Base-by-base conservation (phyloP, 2,888 invertebrate species). In the Dasysyrphus tricinctus region DNA sequence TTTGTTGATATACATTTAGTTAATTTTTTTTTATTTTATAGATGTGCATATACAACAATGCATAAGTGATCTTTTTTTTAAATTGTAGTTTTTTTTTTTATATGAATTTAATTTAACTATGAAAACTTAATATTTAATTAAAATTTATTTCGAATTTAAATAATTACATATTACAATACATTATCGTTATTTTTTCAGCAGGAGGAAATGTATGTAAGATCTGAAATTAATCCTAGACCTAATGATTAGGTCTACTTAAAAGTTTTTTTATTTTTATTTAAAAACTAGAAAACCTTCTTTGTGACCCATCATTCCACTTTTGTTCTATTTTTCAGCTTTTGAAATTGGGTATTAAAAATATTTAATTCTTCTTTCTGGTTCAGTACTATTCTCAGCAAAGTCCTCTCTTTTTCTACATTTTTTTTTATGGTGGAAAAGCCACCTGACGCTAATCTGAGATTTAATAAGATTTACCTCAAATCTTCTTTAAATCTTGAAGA, bases 31-130 rank as follows among this genome's bases (percentile, higher is more conserved):
- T 65, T 63, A 29, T 3, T 49, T 34, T 49, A 37, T 65, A 69
- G 42, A 54, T 59, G 67, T 77, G 67, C 47, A 69, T 85, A 74
- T 78, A 77, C 73, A 85, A 80, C 73, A 77, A 77, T 73, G 69
- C 77, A 77, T 37, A 49, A 49, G 49, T 67, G 49, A 34, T 39
- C 72, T 73, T 24, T 51, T n/a, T 63, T 44, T 16, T 32, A 32
- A 32, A 6, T 32, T 32, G 3, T 32, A 6, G 32, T 16, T 9
- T 29, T 42, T 32, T 14, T 16, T 32, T 32, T n/a, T 32, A 47
- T n/a, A 47, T 59, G 59, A 37, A 19, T 59, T 59, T 59, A 24
- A 19, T 59, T 39, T 59, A 19, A 37, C 32, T 34, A 39, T 32
- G 34, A 65, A 65, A 65, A 47, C 29, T 47, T n/a, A 65, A 49